Percentiles rank a stretch among this genome's conserved stretches.
These are phyloP conservation scores for Acropora tenuis DNA, from an alignment of 64 coral and sea anemone genomes.

Conservation along the genomic window DNA sequence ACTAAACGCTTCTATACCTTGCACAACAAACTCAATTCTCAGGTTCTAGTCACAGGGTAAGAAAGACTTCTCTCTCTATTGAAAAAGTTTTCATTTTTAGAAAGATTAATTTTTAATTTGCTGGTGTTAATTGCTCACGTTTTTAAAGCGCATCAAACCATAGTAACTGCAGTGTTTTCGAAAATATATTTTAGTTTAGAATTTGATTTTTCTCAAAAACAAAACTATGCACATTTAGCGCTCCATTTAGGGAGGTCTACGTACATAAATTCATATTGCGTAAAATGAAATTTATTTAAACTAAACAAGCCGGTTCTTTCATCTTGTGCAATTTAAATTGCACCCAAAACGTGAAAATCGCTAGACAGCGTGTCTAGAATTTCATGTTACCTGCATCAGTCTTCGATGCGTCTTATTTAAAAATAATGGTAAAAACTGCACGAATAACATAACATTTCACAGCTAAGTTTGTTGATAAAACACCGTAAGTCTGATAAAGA, in stretches of 20 bases:
- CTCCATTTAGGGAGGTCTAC: too few species aligned
- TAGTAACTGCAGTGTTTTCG: too few species aligned
- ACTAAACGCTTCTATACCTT: not conserved
- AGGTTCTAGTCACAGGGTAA: not conserved
- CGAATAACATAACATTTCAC: too few species aligned
- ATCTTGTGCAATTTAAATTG: not conserved
- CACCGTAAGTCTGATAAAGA: too few species aligned
- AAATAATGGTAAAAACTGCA: not conserved
- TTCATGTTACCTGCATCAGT: not conserved
- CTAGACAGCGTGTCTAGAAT: not conserved
- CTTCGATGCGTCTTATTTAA: not conserved
- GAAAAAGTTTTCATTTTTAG: not conserved
- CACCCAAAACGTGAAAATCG: not conserved
- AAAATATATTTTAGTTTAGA: too few species aligned
- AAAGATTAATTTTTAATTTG: conserved; percentile 20
- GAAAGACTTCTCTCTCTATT: not conserved
- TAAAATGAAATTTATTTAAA: too few species aligned
- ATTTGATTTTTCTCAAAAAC: too few species aligned
- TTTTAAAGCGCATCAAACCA: too few species aligned
- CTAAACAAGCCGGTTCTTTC: not conserved
- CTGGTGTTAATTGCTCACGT: not conserved
- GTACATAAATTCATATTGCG: too few species aligned
- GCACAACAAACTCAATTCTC: not conserved
- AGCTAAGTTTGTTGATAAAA: too few species aligned
- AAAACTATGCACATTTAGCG: too few species aligned